Conservation (phyloP, 2,888 invertebrate genomes). For the Euclidia mi region DNA sequence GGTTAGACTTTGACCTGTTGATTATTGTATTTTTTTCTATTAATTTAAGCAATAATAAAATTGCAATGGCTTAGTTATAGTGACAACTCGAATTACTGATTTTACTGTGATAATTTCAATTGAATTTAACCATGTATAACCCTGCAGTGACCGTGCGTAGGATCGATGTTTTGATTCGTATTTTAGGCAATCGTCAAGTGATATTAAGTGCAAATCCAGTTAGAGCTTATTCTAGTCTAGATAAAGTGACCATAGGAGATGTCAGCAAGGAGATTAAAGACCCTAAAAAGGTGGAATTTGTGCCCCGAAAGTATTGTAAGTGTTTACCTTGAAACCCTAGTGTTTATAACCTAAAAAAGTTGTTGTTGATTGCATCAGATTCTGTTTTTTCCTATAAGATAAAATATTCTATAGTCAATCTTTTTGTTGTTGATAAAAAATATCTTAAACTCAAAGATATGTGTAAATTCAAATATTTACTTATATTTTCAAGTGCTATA, state of each 20-base stretch:
- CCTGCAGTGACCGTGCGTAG: slow-evolving; percentile 81
- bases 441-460: too few species aligned
- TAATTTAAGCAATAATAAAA: slow-evolving; percentile 39
- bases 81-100: slow-evolving; percentile 17
- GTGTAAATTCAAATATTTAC: too few species aligned
- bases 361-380: neutral
- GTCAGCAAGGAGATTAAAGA: slow-evolving; percentile 90
- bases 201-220: slow-evolving; percentile 78
- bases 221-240: slow-evolving; percentile 83
- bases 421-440: too few species aligned
- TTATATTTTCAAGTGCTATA: too few species aligned
- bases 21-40: slow-evolving; percentile 63
- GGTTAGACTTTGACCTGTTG: slow-evolving; percentile 81
- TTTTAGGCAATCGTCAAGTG: slow-evolving; percentile 79
- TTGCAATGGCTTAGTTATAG: slow-evolving; percentile 40
- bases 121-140: slow-evolving; percentile 72
- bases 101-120: slow-evolving; percentile 31
- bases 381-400: too few species aligned
- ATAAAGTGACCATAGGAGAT: slow-evolving; percentile 93
- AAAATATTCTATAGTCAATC: too few species aligned
- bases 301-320: slow-evolving; percentile 96
- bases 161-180: slow-evolving; percentile 87
- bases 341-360: slow-evolving; percentile 51
- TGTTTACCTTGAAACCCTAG: slow-evolving; percentile 53
- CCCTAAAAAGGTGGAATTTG: slow-evolving; percentile 93